Evolutionary conservation across 2,113 vertebrate species (phyloP).

Genomic region (Pica pica): DNA sequence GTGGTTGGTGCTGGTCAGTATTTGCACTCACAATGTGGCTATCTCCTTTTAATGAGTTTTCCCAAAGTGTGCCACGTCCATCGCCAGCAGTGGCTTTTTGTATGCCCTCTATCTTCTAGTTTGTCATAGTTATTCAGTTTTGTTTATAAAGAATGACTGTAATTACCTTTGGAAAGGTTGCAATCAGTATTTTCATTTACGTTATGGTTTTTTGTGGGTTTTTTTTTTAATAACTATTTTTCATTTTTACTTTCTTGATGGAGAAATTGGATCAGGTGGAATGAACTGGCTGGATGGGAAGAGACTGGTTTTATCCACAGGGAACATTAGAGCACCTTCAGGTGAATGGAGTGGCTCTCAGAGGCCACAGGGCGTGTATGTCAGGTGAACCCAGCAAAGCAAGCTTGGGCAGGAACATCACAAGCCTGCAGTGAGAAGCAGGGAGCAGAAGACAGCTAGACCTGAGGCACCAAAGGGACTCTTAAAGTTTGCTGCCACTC

Average conservation of each 20-base stretch:
- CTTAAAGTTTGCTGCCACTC: not conserved
- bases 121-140: not conserved
- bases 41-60: not conserved
- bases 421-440: not conserved
- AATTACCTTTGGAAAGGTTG: not conserved
- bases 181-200: not conserved
- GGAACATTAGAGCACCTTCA: not conserved
- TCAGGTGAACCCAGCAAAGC: not conserved
- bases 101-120: not conserved
- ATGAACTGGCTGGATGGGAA: not conserved
- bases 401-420: not conserved
- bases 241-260: not conserved
- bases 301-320: not conserved
- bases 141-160: not conserved
- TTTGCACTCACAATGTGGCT: not conserved
- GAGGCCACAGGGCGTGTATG: not conserved
- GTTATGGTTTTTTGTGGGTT: accelerated
- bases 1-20: not conserved
- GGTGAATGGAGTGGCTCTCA: not conserved
- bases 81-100: not conserved
- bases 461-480: not conserved
- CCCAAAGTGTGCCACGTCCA: not conserved
- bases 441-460: not conserved
- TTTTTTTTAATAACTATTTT: not conserved
- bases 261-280: not conserved